Conservation (phyloP, 2,113 vertebrate genomes). For the Stomatorhinus ivindoensis region DNA sequence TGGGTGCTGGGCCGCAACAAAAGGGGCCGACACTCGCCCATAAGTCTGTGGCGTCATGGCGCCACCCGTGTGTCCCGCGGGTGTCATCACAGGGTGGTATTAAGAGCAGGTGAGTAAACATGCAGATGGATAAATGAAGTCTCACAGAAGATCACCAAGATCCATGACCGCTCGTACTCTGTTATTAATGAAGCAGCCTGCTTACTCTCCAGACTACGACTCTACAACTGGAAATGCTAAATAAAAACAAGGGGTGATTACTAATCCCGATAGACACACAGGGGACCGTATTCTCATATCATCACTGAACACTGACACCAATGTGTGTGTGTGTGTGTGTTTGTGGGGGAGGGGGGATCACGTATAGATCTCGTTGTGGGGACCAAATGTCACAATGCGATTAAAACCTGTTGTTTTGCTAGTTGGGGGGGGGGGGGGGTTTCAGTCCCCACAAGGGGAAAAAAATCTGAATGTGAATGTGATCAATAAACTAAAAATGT, state of each 20-base stretch:
- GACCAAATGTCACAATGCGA: too few relatives aligned
- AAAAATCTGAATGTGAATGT: too few relatives aligned
- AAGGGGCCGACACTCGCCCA: neutral
- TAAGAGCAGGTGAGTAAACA: neutral
- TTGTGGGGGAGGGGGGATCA: too few relatives aligned
- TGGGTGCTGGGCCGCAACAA: neutral
- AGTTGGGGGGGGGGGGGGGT: too few relatives aligned
- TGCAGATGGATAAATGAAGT: neutral
- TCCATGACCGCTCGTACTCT: constrained; percentile 3
- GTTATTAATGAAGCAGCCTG: constrained; percentile 11
- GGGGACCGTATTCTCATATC: neutral
- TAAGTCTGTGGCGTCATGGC: neutral
- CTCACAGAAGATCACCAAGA: neutral
- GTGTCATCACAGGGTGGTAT: neutral
- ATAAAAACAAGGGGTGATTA: constrained; percentile 10
- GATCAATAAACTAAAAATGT: too few relatives aligned
- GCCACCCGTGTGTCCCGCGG: neutral
- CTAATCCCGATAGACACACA: constrained; percentile 4
- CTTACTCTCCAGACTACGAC: neutral
- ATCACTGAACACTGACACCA: neutral
- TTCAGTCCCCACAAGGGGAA: too few relatives aligned
- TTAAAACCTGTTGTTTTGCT: too few relatives aligned
- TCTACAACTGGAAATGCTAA: constrained; percentile 7
- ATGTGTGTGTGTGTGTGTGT: neutral
- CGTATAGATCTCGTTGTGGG: too few relatives aligned